A percentile compares a stretch with the other conserved stretches of the same genome.
These are phyloP conservation scores for Neosalanx taihuensis DNA, from an alignment of 2,797 vertebrate genomes.

Conservation along the genomic window DNA sequence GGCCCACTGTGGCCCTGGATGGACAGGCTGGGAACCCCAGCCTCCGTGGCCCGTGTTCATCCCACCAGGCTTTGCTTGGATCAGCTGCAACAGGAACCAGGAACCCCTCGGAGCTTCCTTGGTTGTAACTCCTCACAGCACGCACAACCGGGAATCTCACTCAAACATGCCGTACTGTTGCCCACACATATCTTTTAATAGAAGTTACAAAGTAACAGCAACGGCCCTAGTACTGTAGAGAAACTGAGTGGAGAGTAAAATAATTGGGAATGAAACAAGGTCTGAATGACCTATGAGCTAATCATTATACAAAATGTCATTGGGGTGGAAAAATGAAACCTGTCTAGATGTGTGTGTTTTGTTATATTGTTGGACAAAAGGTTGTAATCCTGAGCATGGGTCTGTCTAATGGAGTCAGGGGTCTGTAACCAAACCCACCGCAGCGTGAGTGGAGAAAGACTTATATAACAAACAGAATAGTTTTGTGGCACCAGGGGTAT, in stretches of 20 bases:
- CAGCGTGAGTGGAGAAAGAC: slow-evolving; percentile 34
- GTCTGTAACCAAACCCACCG: not conserved
- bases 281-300: not conserved
- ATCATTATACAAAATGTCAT: not conserved
- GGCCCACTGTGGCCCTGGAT: slow-evolving; percentile 46
- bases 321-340: not conserved
- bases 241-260: slow-evolving; percentile 9
- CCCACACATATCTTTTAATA: slow-evolving; percentile 38
- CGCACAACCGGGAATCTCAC: slow-evolving; percentile 44
- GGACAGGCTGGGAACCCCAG: slow-evolving; percentile 57
- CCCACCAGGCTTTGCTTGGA: slow-evolving; percentile 39
- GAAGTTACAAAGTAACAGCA: slow-evolving; percentile 13
- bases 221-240: not conserved
- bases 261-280: not conserved
- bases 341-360: not conserved
- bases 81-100: slow-evolving; percentile 54
- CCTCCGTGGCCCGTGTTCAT: slow-evolving; percentile 34
- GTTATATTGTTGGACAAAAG: not conserved
- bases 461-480: slow-evolving; percentile 23
- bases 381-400: slow-evolving; percentile 16
- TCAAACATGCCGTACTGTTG: slow-evolving; percentile 23
- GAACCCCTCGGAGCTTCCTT: slow-evolving; percentile 46
- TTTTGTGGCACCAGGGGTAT: slow-evolving; percentile 35
- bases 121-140: slow-evolving; percentile 36
- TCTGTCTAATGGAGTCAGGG: slow-evolving; percentile 13